phyloP scores from a whole-genome alignment of 1,140 invertebrate species.

The Metopolophium dirhodum region DNA sequence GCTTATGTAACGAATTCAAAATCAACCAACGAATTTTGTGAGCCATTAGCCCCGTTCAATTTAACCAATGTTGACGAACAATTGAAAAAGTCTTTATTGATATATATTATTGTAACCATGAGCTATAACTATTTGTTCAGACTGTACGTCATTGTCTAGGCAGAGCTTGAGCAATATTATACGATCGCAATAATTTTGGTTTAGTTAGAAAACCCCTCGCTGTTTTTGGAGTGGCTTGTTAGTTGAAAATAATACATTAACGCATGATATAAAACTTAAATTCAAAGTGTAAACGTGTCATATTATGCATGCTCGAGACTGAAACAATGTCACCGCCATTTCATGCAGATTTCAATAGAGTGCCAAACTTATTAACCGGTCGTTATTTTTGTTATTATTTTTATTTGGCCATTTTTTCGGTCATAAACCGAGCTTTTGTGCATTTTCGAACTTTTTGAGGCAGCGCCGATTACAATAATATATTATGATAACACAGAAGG shows the following conservation, averaged over 20 bases:
- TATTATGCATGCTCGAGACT: neutral
- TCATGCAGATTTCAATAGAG: neutral
- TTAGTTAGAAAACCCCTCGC: neutral
- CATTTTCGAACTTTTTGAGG: neutral
- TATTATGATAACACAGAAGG: too few relatives aligned
- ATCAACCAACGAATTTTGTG: neutral
- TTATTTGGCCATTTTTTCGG: neutral
- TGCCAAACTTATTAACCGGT: neutral
- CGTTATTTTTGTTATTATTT: too few relatives aligned
- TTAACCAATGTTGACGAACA: neutral
- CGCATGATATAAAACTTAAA: neutral
- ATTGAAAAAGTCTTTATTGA: neutral
- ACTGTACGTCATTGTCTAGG: neutral
- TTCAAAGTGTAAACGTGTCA: neutral
- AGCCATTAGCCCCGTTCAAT: neutral
- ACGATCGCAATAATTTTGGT: neutral
- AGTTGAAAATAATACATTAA: neutral
- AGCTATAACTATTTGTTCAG: neutral
- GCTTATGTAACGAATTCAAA: neutral
- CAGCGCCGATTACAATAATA: too few relatives aligned
- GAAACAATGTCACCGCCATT: neutral
- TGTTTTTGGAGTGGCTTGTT: neutral
- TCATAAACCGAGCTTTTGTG: neutral
- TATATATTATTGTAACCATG: neutral
- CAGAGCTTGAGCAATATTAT: neutral